Conservation (phyloP, 2,888 invertebrate species). For the Philereme vetulata region DNA sequence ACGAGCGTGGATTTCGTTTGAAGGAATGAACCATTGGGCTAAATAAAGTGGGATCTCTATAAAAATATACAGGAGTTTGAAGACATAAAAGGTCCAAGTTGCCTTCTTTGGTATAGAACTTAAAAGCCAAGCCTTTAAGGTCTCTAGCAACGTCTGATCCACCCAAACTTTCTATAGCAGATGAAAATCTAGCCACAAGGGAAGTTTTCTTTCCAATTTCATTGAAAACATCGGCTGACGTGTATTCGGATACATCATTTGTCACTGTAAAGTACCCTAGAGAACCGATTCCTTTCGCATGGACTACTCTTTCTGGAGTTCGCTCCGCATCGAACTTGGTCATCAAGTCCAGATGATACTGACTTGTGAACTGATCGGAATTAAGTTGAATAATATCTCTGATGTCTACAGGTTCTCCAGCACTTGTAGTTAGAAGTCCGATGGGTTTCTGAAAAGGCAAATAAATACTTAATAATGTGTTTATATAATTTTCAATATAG, state of each 20-base stretch:
- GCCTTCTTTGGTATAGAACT: conserved; percentile 56
- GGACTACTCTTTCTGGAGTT: conserved; percentile 95
- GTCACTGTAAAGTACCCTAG: conserved; percentile 93
- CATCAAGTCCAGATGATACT: conserved; percentile 86
- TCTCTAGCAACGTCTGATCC: conserved; percentile 78
- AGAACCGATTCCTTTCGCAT: conserved; percentile 95
- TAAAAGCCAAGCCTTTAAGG: conserved; percentile 70
- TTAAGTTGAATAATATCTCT: conserved; percentile 74
- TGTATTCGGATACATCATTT: conserved; percentile 87
- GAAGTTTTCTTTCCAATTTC: conserved; percentile 84
- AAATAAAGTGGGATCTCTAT: conserved; percentile 81
- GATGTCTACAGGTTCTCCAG: conserved; percentile 89
- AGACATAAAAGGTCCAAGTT: conserved; percentile 62
- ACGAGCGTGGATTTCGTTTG: conserved; percentile 82
- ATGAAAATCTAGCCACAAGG: conserved; percentile 82
- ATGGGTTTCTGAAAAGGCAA: conserved; percentile 51
- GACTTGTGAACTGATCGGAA: conserved; percentile 48
- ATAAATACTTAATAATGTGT: too few species aligned
- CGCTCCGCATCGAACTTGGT: conserved; percentile 90
- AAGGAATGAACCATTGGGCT: conserved; percentile 79
- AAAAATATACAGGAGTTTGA: conserved; percentile 83
- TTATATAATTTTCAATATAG: too few species aligned
- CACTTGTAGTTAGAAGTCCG: conserved; percentile 84
- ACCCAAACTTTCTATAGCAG: conserved; percentile 85
- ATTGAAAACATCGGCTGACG: conserved; percentile 84